phyloP scores from a whole-genome alignment of 2,113 vertebrate species.

The Hippocampus comes region DNA sequence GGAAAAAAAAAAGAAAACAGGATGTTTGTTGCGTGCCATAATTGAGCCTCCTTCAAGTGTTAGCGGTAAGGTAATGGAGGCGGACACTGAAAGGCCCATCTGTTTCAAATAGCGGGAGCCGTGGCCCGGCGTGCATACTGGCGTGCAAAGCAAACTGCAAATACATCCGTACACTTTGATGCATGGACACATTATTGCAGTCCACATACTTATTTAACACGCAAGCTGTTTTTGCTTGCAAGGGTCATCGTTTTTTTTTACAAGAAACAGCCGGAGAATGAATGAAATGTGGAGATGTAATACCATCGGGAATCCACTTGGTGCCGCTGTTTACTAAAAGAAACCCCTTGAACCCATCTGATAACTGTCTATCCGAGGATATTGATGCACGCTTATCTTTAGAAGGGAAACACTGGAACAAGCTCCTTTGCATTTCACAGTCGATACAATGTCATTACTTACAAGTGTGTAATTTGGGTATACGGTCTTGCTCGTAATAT shows the following conservation, averaged over 20 bases:
- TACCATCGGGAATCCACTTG: conserved; percentile 29
- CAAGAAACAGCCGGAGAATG: conserved; percentile 10
- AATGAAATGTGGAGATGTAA: conserved; percentile 22
- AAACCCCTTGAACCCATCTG: too few relatives aligned
- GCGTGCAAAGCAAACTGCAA: conserved; percentile 14
- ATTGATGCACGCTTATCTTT: neutral
- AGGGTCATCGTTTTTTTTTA: conserved; percentile 16
- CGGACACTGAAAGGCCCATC: conserved; percentile 56
- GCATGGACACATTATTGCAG: neutral
- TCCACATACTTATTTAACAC: neutral
- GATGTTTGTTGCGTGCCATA: conserved; percentile 75
- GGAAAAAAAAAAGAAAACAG: conserved; percentile 64
- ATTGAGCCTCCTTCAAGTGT: conserved; percentile 74
- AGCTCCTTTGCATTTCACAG: too few relatives aligned
- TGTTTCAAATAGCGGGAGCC: conserved; percentile 66
- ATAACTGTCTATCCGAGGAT: neutral
- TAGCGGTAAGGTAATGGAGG: conserved; percentile 65
- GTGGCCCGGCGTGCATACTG: conserved; percentile 32
- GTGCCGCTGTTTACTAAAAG: conserved; percentile 46
- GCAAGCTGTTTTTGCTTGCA: conserved; percentile 8
- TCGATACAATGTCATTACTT: too few relatives aligned
- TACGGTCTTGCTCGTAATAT: too few relatives aligned
- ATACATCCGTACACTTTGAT: neutral
- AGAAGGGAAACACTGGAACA: neutral
- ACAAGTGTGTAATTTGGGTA: too few relatives aligned